Evolutionary conservation across 2,888 invertebrate genomes (phyloP), one percentile per base, ranked within the genome.

Genomic region (Amiota minor): DNA sequence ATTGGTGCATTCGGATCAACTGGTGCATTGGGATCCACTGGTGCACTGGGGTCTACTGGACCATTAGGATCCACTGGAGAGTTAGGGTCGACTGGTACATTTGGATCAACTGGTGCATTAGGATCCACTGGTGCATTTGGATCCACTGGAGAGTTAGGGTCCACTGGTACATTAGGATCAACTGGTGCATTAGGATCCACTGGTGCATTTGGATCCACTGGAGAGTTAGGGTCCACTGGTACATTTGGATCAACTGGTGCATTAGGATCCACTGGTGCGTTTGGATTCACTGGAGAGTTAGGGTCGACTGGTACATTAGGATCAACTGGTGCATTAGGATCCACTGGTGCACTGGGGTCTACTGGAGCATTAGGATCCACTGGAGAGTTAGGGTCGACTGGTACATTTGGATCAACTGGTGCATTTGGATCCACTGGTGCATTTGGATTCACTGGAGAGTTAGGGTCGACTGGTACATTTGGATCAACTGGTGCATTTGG

Each of bases 251-350:
- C 64, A 1, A 72, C 71, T 67, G 75, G 74, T 9, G 72, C 61
- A 45, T 50, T 69, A 9, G 72, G 72, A 72, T 72, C 67, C 23
- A 61, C 68, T 49, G 72, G 67, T 35, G 72, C 55, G 61, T 73
- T 79, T 0, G 76, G 71, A 65, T 73, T 71, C 0, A 68, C 74
- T 68, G 78, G 70, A 11, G 74, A 64, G 59, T 65, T 77, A 0
- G 77, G 79, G 45, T 74, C 65, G 0, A 74, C 76, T 65, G 80
- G 78, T 10, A 77, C 76, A 50, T 73, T 80, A 11, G 78, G 78
- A 67, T 77, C 75, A 0, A 72, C 64, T 35, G 72, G 74, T 12
- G 67, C 64, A 14, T 62, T 70, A 6, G 75, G 72, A 12, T 23
- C 72, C 4, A 50, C 64, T 64, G 74, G 62, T 20, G 56, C 69